A percentile compares a stretch with the other conserved stretches of the same genome.
phyloP scores from a whole-genome alignment of 1,140 invertebrate genomes.

The Megathymus violae region DNA sequence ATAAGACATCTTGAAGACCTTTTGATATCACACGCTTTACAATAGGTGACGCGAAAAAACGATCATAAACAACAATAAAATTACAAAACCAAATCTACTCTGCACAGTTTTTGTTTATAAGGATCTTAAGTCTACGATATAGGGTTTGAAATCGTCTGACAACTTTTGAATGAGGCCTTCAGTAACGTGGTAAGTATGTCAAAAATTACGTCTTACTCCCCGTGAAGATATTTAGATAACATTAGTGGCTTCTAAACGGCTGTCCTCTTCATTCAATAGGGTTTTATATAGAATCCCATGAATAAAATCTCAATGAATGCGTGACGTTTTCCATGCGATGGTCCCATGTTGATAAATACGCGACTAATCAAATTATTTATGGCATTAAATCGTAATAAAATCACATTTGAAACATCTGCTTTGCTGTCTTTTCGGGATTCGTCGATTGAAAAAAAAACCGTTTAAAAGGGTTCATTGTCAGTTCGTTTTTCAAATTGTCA shows the following conservation, averaged over 20 bases:
- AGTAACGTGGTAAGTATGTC: constrained; percentile 39
- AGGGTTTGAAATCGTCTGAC: constrained; percentile 37
- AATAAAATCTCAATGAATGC: constrained; percentile 60
- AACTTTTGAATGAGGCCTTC: constrained; percentile 9
- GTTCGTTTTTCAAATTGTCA: constrained; percentile 18
- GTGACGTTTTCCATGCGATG: constrained; percentile 76
- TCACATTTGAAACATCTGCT: constrained; percentile 61
- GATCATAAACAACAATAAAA: constrained; percentile 64
- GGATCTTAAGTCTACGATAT: constrained; percentile 12
- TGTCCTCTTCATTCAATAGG: constrained; percentile 61
- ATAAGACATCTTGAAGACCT: constrained; percentile 58
- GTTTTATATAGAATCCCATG: constrained; percentile 47
- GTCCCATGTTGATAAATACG: constrained; percentile 79
- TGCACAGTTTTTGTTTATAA: not conserved
- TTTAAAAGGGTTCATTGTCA: constrained; percentile 49
- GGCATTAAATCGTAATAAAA: constrained; percentile 78
- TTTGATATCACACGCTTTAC: constrained; percentile 56
- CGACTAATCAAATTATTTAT: constrained; percentile 83
- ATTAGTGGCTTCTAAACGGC: constrained; percentile 81
- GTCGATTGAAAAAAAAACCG: constrained; percentile 42
- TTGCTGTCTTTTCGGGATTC: constrained; percentile 41
- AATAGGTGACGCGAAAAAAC: constrained; percentile 66
- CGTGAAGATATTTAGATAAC: constrained; percentile 77
- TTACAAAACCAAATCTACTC: constrained; percentile 40
- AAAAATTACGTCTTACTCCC: constrained; percentile 67